A percentile compares a stretch with the other conserved stretches of the same genome.
phyloP scores from a whole-genome alignment of 2,888 invertebrate species.

The Caenorhabditis plicata region DNA sequence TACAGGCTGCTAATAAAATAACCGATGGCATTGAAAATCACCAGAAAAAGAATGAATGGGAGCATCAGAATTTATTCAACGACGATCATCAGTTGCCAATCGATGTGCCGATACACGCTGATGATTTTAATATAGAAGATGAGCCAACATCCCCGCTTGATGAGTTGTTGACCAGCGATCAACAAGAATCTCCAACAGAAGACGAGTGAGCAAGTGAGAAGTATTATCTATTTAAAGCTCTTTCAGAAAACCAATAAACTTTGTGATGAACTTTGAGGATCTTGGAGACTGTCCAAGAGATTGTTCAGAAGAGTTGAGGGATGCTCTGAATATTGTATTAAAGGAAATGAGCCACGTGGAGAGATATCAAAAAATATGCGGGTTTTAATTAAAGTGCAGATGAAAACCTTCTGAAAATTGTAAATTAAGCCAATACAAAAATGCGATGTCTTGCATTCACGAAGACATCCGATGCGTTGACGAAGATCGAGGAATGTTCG shows the following conservation, averaged over 20 bases:
- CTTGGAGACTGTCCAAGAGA: conserved; percentile 29
- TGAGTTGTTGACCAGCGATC: no score
- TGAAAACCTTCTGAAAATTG: not conserved
- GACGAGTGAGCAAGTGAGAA: no score
- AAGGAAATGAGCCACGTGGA: conserved; percentile 41
- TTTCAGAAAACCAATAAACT: conserved; percentile 3
- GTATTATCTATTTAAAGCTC: not conserved
- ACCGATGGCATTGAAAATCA: not conserved
- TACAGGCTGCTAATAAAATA: not conserved
- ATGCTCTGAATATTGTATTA: conserved; percentile 23
- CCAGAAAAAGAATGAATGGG: not conserved
- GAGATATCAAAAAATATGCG: conserved; percentile 34
- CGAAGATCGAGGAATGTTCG: conserved; percentile 40
- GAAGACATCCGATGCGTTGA: conserved; percentile 31
- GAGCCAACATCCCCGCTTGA: conserved; percentile 18
- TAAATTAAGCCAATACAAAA: conserved; percentile 32
- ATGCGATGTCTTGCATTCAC: conserved; percentile 29
- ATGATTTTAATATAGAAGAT: no score
- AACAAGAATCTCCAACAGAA: no score
- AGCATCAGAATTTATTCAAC: not conserved
- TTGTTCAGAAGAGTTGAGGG: conserved; percentile 29
- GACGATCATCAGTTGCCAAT: no score
- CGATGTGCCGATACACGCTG: no score
- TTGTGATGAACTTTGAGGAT: conserved; percentile 22
- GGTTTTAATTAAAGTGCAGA: conserved; percentile 6